Conservation (phyloP, 2,797 vertebrate species). For the Dipus sagitta region DNA sequence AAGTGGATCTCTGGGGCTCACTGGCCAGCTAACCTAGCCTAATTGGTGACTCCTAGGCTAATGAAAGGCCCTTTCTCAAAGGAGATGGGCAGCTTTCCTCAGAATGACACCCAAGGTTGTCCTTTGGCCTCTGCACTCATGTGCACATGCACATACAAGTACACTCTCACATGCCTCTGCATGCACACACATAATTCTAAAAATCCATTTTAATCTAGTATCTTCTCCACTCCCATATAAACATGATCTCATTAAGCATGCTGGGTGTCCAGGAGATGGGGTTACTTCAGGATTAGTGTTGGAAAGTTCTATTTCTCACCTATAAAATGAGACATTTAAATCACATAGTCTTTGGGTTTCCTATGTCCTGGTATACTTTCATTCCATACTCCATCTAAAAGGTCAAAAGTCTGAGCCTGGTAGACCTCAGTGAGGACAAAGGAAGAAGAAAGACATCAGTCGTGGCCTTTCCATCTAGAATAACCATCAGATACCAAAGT, state of each 20-base stretch:
- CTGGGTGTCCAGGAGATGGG: neutral
- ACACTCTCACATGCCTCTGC: too few species aligned
- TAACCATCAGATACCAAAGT: neutral
- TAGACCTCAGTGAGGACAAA: neutral
- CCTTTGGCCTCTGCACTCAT: too few species aligned
- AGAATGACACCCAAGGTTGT: too few species aligned
- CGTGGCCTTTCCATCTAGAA: neutral
- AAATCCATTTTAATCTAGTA: neutral
- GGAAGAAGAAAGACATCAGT: neutral
- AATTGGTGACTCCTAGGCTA: too few species aligned
- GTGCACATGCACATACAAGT: too few species aligned
- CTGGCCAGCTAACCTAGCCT: too few species aligned
- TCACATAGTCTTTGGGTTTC: neutral
- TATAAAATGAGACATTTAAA: slow-evolving; percentile 23
- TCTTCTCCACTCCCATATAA: neutral
- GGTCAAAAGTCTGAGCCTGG: neutral
- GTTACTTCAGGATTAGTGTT: neutral
- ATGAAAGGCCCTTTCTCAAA: too few species aligned
- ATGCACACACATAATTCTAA: too few species aligned
- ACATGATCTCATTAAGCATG: neutral
- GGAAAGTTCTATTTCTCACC: neutral
- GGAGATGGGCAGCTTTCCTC: too few species aligned
- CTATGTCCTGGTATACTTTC: neutral
- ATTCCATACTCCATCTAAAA: slow-evolving; percentile 18
- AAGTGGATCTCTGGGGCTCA: too few species aligned